Percentiles rank a stretch among this genome's conserved stretches.
phyloP scores from a whole-genome alignment of 1,140 invertebrate genomes.

The Ostrea edulis region DNA sequence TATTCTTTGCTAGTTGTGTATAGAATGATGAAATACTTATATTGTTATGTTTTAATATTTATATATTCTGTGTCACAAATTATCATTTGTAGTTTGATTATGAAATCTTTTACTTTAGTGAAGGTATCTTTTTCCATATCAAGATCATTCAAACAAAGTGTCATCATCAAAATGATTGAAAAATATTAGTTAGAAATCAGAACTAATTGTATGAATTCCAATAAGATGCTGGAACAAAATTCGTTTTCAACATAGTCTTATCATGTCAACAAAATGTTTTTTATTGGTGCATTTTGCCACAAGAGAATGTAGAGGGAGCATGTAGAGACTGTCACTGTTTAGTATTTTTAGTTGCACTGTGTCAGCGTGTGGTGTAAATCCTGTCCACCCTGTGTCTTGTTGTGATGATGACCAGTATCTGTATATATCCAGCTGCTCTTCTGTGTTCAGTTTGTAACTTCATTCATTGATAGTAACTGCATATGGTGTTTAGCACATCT shows the following conservation, averaged over 20 bases:
- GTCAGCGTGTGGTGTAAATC: constrained; percentile 1
- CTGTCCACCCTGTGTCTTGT: background rate
- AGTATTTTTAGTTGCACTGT: background rate
- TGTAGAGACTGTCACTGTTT: background rate
- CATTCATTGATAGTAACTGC: background rate
- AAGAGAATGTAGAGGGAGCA: background rate
- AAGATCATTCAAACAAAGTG: too few relatives aligned
- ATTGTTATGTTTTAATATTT: too few relatives aligned
- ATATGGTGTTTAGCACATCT: too few relatives aligned
- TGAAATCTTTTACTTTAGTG: too few relatives aligned
- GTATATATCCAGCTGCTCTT: background rate
- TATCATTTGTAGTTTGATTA: too few relatives aligned
- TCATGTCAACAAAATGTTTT: background rate
- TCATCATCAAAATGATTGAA: too few relatives aligned
- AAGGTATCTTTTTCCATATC: too few relatives aligned
- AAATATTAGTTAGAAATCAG: too few relatives aligned
- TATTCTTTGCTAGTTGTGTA: background rate
- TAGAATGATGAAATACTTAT: too few relatives aligned
- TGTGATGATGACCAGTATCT: background rate
- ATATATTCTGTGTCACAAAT: too few relatives aligned
- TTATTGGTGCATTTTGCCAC: background rate
- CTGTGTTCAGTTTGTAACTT: background rate
- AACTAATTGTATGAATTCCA: too few relatives aligned
- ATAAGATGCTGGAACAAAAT: too few relatives aligned
- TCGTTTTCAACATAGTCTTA: background rate